phyloP scores from a whole-genome alignment of 2,888 invertebrate genomes.

The Tupiocoris notatus region DNA sequence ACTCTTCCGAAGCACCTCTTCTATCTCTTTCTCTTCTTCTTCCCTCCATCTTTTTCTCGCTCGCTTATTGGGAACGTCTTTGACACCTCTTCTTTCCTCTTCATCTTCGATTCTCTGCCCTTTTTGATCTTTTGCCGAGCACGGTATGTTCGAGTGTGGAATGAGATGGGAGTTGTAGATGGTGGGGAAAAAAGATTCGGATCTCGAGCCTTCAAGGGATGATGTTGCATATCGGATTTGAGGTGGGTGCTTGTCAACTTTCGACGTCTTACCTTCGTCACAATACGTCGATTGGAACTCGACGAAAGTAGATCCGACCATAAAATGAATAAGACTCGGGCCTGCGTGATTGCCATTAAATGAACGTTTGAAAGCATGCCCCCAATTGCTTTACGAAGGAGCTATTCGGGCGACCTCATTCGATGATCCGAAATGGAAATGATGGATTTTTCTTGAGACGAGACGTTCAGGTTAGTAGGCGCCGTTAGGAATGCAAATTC shows the following conservation, averaged over 20 bases:
- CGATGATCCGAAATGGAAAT: neutral
- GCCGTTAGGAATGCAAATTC: too few relatives aligned
- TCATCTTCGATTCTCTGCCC: constrained; percentile 1
- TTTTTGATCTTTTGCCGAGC: neutral
- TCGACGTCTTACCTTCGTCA: constrained; percentile 38
- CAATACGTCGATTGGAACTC: neutral
- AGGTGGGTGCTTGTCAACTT: constrained; percentile 20
- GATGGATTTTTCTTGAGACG: neutral
- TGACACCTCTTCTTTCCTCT: neutral
- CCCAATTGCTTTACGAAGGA: neutral
- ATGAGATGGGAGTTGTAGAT: neutral
- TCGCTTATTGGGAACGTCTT: neutral
- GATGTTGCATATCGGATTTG: constrained; percentile 29
- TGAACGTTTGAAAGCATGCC: neutral
- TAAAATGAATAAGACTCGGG: neutral
- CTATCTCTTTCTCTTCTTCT: neutral
- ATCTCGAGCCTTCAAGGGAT: neutral
- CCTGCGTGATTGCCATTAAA: neutral
- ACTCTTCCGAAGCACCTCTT: neutral
- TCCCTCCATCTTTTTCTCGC: neutral
- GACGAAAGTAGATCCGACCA: neutral
- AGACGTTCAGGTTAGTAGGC: neutral
- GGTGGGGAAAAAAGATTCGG: neutral
- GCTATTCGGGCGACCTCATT: neutral
- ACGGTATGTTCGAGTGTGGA: neutral